These are phyloP conservation scores for Drosophila fulvimacula DNA, from an alignment of 2,888 invertebrate genomes.

Conservation along the genomic window DNA sequence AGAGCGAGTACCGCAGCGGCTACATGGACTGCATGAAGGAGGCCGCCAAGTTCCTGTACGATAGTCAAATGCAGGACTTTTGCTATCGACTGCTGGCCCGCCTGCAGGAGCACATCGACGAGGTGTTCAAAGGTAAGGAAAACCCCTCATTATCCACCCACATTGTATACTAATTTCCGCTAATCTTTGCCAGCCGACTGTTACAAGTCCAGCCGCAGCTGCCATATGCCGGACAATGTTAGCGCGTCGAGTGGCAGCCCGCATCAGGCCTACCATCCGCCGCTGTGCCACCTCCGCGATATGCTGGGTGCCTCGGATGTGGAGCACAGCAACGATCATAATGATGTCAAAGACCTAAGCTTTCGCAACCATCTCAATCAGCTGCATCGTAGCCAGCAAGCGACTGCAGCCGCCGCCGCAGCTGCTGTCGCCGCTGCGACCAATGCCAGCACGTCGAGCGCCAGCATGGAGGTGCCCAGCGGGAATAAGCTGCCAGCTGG, in stretches of 20 bases:
- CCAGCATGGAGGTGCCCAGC: constrained; percentile 43
- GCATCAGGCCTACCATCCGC: constrained; percentile 82
- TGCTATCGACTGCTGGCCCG: constrained; percentile 93
- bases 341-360: constrained; percentile 85
- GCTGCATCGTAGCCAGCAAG: constrained; percentile 74
- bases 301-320: constrained; percentile 84
- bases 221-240: constrained; percentile 86
- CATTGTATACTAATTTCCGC: not conserved
- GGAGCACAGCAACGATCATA: constrained; percentile 84
- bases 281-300: constrained; percentile 85
- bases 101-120: constrained; percentile 93
- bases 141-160: no score
- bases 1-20: constrained; percentile 90
- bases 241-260: constrained; percentile 87
- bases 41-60: constrained; percentile 94
- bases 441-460: constrained; percentile 46
- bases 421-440: constrained; percentile 61
- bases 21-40: constrained; percentile 96
- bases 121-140: constrained; percentile 86
- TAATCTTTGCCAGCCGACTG: constrained; percentile 77
- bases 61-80: constrained; percentile 92
- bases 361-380: constrained; percentile 83
- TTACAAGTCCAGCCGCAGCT: constrained; percentile 80
- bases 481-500: constrained; percentile 41
- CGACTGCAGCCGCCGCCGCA: constrained; percentile 57